A percentile compares a stretch with the other conserved stretches of the same genome.
phyloP scores from a whole-genome alignment of 2,797 vertebrate genomes.

The Synaphobranchus kaupii region DNA sequence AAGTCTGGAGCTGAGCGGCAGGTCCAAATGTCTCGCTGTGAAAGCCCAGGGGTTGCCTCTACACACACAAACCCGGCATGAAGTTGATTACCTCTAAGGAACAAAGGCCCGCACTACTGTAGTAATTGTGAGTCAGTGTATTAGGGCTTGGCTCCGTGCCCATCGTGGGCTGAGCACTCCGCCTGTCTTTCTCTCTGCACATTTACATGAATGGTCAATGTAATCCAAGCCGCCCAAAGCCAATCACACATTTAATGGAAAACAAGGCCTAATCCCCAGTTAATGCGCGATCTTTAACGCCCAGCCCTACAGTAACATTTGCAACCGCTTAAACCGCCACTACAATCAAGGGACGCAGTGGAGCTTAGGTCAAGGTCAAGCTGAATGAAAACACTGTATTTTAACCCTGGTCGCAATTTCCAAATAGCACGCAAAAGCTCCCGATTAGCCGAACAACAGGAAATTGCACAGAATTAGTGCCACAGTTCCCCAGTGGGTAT shows the following conservation, averaged over 20 bases:
- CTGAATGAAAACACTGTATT: background rate
- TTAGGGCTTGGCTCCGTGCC: background rate
- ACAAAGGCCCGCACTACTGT: background rate
- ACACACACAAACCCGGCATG: constrained; percentile 27
- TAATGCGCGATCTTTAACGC: background rate
- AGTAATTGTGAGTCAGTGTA: background rate
- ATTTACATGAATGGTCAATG: background rate
- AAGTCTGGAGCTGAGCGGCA: background rate
- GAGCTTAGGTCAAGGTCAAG: background rate
- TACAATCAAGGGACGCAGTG: background rate
- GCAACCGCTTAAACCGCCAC: constrained; percentile 9
- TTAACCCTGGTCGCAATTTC: constrained; percentile 15
- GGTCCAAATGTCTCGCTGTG: background rate
- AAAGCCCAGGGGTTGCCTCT: background rate
- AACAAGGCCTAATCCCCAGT: background rate
- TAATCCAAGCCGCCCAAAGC: background rate
- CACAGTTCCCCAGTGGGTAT: constrained; percentile 34
- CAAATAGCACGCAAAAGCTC: constrained; percentile 23
- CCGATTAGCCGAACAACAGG: constrained; percentile 55
- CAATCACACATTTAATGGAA: background rate
- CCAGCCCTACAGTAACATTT: constrained; percentile 5
- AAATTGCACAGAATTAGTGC: constrained; percentile 44
- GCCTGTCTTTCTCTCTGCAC: background rate
- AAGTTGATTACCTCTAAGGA: background rate
- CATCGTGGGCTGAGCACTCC: background rate